These are phyloP conservation scores for Hyposoter didymator DNA, from an alignment of 2,888 invertebrate species.

Conservation along the genomic window DNA sequence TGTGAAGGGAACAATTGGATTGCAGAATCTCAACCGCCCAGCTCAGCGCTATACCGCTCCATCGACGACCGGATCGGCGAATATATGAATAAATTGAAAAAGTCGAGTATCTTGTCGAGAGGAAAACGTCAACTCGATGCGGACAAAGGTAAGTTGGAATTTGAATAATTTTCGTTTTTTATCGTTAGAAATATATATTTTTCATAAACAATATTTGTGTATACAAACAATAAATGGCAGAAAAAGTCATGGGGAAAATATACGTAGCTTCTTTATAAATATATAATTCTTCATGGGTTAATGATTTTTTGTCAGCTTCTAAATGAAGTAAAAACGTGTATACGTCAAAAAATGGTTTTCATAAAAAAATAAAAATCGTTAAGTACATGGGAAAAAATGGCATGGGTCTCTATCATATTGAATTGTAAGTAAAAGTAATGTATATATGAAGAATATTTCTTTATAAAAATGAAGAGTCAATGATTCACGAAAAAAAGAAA, in stretches of 20 bases:
- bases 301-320: background rate
- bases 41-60: constrained; percentile 39
- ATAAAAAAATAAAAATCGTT: background rate
- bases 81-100: constrained; percentile 63
- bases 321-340: background rate
- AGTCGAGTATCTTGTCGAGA: constrained; percentile 49
- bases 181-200: background rate
- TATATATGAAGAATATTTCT: background rate
- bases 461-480: background rate
- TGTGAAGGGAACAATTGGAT: constrained; percentile 6
- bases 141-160: constrained; percentile 52
- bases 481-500: background rate
- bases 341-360: background rate
- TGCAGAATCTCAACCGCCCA: constrained; percentile 56
- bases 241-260: background rate
- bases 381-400: background rate
- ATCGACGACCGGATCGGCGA: constrained; percentile 67
- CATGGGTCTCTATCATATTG: background rate
- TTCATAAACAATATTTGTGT: background rate
- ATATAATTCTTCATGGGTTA: background rate
- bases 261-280: background rate
- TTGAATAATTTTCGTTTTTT: background rate
- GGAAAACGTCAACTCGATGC: constrained; percentile 62
- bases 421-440: background rate
- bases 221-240: background rate